Evolutionary conservation across 2,113 vertebrate species (phyloP).

Genomic region (Lonchura striata): DNA sequence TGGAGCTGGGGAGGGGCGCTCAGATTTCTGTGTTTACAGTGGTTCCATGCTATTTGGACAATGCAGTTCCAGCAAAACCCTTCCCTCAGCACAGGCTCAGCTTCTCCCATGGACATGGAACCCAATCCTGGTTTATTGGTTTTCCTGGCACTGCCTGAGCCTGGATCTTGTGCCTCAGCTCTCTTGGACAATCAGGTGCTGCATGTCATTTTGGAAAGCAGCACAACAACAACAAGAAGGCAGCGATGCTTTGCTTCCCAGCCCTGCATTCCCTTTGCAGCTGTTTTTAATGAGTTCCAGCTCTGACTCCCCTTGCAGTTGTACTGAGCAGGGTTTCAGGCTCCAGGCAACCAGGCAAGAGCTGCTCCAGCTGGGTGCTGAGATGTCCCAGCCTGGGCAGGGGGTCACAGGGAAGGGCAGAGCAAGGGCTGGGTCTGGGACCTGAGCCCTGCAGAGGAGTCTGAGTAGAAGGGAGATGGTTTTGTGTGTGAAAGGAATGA

Average conservation of each 20-base stretch:
- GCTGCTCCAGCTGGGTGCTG: not conserved
- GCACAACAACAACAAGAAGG: not conserved
- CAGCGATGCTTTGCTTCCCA: not conserved
- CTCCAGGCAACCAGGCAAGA: not conserved
- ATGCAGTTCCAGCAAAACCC: not conserved
- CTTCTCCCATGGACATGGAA: not conserved
- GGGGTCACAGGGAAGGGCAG: not conserved
- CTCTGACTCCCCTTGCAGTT: not conserved
- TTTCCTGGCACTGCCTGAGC: not conserved
- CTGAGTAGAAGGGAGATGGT: not conserved
- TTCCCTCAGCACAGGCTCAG: not conserved
- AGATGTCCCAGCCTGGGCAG: not conserved
- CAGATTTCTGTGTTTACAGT: not conserved
- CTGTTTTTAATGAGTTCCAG: constrained; percentile 35
- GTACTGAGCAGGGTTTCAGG: not conserved
- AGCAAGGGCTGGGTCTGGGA: not conserved
- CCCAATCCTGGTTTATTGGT: not conserved
- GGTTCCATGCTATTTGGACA: not conserved
- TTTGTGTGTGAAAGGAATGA: not conserved
- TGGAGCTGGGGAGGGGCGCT: not conserved
- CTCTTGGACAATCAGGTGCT: not conserved
- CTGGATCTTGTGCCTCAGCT: not conserved
- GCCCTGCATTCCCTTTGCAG: not conserved
- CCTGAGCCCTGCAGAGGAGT: not conserved
- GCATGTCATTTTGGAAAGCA: not conserved